phyloP scores from a whole-genome alignment of 2,888 invertebrate species.

The Morpho achilles region DNA sequence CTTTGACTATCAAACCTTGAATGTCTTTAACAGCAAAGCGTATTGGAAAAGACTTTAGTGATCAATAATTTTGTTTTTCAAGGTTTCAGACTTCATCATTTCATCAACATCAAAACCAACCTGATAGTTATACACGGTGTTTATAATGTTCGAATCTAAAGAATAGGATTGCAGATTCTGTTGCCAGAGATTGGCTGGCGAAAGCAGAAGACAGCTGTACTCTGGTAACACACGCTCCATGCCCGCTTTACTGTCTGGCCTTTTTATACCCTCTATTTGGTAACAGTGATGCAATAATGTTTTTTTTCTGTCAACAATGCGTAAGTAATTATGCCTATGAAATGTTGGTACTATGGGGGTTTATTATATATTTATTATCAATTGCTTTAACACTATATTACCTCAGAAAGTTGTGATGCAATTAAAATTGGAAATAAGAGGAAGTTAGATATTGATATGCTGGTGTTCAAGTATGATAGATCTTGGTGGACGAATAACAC shows the following conservation, averaged over 20 bases:
- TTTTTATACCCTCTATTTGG: slow-evolving; percentile 89
- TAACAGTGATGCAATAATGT: slow-evolving; percentile 90
- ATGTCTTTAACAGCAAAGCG: too few relatives aligned
- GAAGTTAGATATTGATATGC: too few relatives aligned
- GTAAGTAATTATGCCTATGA: not conserved
- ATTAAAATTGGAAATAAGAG: too few relatives aligned
- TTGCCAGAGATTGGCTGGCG: slow-evolving; percentile 97
- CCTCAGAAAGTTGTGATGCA: too few relatives aligned
- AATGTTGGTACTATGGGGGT: not conserved
- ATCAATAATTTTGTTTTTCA: too few relatives aligned
- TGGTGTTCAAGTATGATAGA: too few relatives aligned
- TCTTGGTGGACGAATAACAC: too few relatives aligned
- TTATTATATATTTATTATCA: not conserved
- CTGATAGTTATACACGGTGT: slow-evolving; percentile 91
- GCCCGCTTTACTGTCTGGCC: slow-evolving; percentile 74
- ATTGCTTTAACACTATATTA: not conserved
- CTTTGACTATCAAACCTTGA: too few relatives aligned
- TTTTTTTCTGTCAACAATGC: slow-evolving; percentile 77
- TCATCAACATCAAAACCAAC: slow-evolving; percentile 55
- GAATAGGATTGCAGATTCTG: slow-evolving; percentile 89
- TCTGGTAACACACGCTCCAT: slow-evolving; percentile 88
- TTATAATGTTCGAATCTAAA: slow-evolving; percentile 87
- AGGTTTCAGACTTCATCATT: too few relatives aligned
- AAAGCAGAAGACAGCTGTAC: slow-evolving; percentile 93
- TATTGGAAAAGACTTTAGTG: too few relatives aligned